Percentiles rank a stretch among this genome's conserved stretches.
Evolutionary conservation across 2,888 invertebrate genomes (phyloP).

Genomic region (Capitulum mitella): DNA sequence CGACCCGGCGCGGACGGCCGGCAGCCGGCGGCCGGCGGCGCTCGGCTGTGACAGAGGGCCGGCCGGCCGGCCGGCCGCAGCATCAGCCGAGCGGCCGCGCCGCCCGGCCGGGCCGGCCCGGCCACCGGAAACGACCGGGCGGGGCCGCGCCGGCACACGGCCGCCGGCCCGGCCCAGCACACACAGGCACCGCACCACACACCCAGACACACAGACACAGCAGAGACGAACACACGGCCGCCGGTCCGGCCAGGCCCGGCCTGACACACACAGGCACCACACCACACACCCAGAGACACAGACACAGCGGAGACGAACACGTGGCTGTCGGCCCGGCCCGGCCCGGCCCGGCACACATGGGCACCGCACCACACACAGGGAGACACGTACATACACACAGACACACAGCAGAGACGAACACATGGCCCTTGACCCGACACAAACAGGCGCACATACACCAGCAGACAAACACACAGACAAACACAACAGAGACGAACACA

Average conservation of each 20-base stretch:
- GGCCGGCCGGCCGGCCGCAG: not conserved
- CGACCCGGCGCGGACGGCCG: not conserved
- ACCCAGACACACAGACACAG: not conserved
- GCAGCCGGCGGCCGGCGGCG: not conserved
- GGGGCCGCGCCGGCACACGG: not conserved
- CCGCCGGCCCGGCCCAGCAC: not conserved
- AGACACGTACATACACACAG: not conserved
- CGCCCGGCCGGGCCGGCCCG: not conserved
- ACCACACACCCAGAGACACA: not conserved
- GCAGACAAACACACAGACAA: not conserved
- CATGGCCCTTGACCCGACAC: no score
- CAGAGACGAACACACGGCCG: no score
- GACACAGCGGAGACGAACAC: no score
- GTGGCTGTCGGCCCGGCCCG: no score
- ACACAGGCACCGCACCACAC: not conserved
- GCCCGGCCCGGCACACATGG: not conserved
- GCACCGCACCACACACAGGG: not conserved
- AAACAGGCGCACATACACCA: not conserved
- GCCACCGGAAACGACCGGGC: not conserved
- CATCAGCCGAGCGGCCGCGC: not conserved
- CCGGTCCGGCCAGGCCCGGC: no score
- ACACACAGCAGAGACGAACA: no score
- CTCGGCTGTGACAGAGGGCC: not conserved
- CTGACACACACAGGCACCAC: not conserved
- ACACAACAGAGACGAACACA: no score